Percentiles rank a stretch among this genome's conserved stretches.
phyloP scores from a whole-genome alignment of 2,888 invertebrate species.

The Gymnosoma rotundatum region DNA sequence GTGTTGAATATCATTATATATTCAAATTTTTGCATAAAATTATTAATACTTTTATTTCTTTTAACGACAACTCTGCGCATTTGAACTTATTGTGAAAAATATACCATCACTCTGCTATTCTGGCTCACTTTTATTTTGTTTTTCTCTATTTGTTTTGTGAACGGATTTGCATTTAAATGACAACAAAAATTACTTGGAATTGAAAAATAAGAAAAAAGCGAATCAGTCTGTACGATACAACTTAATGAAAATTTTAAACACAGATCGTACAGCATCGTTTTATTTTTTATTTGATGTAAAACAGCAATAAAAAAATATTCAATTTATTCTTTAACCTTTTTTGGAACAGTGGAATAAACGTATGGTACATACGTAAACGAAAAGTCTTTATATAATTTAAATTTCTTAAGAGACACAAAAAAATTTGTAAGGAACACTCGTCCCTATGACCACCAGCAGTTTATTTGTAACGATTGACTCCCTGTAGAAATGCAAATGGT shows the following conservation, averaged over 20 bases:
- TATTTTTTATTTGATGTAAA: constrained; percentile 8
- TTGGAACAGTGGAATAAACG: no score
- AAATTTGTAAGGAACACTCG: no score
- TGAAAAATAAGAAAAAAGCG: constrained; percentile 52
- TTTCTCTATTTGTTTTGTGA: constrained; percentile 35
- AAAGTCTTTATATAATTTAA: no score
- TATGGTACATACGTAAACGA: no score
- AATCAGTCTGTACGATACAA: constrained; percentile 35
- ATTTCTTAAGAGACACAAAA: no score
- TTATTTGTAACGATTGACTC: no score
- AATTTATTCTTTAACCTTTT: no score
- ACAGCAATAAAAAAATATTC: constrained; percentile 14
- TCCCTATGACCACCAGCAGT: no score
- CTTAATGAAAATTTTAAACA: constrained; percentile 39
- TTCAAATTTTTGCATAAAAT: constrained; percentile 55
- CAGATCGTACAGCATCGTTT: constrained; percentile 22
- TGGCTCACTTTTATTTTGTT: constrained; percentile 29
- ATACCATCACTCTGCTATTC: constrained; percentile 40
- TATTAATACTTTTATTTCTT: constrained; percentile 23
- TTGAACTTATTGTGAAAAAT: constrained; percentile 26
- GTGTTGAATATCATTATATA: constrained; percentile 58
- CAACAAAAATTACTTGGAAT: constrained; percentile 49
- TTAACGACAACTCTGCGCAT: neutral
- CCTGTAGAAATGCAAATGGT: no score
- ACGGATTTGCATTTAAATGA: constrained; percentile 66